Evolutionary conservation across 1,140 invertebrate species (phyloP).

Genomic region (Heliconius eleuchia): DNA sequence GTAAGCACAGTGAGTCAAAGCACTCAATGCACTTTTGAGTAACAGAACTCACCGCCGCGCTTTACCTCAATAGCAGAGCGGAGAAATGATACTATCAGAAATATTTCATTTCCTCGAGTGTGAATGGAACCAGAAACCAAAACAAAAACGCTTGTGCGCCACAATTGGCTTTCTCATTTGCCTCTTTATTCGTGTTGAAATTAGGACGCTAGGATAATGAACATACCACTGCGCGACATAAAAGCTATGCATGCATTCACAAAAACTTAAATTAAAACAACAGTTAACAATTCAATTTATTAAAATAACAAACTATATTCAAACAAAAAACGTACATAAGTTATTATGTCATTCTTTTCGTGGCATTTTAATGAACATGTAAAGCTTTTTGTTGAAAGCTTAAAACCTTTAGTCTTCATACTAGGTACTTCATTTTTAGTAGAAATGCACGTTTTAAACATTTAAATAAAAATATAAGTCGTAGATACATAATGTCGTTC

Average conservation of each 20-base stretch:
- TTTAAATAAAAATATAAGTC: conserved; percentile 22
- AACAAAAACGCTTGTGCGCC: no score
- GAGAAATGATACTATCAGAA: no score
- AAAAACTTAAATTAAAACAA: neutral
- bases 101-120: no score
- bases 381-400: neutral
- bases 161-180: no score
- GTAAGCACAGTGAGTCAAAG: no score
- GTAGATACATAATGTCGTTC: conserved; percentile 16
- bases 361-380: conserved; percentile 6
- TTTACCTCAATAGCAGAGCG: no score
- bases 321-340: neutral
- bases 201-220: no score
- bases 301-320: neutral
- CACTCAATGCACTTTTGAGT: no score
- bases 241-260: neutral
- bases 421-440: neutral
- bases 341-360: neutral
- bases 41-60: no score
- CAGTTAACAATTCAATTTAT: neutral
- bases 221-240: no score
- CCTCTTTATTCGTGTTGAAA: no score
- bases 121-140: no score
- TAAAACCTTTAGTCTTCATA: neutral
- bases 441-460: conserved; percentile 18